phyloP scores from a whole-genome alignment of 2,797 vertebrate genomes.

The Ibycter americanus region DNA sequence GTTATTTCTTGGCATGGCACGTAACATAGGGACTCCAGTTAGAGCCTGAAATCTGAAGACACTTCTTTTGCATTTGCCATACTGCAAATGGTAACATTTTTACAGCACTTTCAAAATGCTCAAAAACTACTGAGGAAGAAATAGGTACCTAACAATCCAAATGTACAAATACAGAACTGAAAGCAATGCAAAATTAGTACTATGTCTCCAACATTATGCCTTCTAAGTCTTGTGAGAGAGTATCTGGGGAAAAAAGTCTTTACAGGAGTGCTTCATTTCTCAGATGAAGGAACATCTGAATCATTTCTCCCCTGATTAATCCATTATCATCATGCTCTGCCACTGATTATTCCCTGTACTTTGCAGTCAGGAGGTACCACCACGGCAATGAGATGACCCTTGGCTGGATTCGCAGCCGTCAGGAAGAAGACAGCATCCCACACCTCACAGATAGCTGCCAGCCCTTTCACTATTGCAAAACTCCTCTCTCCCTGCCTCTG shows the following conservation, averaged over 20 bases:
- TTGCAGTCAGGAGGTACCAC: not conserved
- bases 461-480: not conserved
- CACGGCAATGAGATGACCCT: not conserved
- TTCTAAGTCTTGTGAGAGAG: not conserved
- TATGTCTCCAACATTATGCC: not conserved
- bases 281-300: not conserved
- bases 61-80: not conserved
- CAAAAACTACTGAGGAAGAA: not conserved
- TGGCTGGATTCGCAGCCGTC: not conserved
- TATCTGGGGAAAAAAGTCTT: not conserved
- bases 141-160: not conserved
- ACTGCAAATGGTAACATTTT: not conserved
- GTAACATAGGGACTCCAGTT: not conserved
- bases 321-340: not conserved
- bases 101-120: not conserved
- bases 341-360: not conserved
- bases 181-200: not conserved
- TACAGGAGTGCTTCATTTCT: not conserved
- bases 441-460: not conserved
- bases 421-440: not conserved
- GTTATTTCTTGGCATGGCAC: not conserved
- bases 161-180: not conserved
- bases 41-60: not conserved
- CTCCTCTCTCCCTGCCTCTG: not conserved
- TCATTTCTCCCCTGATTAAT: not conserved